These are phyloP conservation scores for Trigoniulus corallinus DNA, from an alignment of 1,140 invertebrate species.

Conservation along the genomic window DNA sequence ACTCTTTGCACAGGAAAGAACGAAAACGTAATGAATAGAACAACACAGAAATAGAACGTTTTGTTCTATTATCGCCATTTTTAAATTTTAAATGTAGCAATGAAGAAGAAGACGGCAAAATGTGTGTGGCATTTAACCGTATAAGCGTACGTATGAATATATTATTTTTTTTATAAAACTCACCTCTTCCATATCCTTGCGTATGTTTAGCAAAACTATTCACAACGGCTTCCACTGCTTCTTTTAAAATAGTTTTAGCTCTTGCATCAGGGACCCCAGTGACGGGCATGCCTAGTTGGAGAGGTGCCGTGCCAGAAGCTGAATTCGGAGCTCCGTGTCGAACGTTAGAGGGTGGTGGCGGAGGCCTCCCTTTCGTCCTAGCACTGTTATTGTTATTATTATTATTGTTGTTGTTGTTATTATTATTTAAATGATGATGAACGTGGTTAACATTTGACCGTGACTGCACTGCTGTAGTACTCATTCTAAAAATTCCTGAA, in stretches of 20 bases:
- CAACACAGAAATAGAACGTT: too few relatives aligned
- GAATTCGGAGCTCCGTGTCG: constrained; percentile 10
- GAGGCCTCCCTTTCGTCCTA: neutral
- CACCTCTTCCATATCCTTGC: constrained; percentile 56
- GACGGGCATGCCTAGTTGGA: neutral
- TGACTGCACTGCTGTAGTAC: neutral
- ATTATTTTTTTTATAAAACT: too few relatives aligned
- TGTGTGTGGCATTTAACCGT: too few relatives aligned
- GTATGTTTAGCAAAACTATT: constrained; percentile 62
- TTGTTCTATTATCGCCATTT: too few relatives aligned
- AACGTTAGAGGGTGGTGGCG: neutral
- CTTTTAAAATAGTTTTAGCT: constrained; percentile 50
- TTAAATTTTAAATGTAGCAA: too few relatives aligned
- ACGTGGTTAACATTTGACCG: neutral
- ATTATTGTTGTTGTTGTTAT: neutral
- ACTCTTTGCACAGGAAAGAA: too few relatives aligned
- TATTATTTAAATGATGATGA: neutral
- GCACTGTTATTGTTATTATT: neutral
- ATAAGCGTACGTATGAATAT: too few relatives aligned
- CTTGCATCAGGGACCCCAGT: constrained; percentile 30
- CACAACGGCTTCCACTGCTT: constrained; percentile 57
- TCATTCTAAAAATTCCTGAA: neutral
- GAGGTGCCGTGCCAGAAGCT: constrained; percentile 8
- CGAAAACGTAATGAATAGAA: too few relatives aligned
- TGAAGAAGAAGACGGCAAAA: too few relatives aligned